Base-by-base conservation (phyloP, 1,140 invertebrate genomes). In the Drosophila nigromelanica region DNA sequence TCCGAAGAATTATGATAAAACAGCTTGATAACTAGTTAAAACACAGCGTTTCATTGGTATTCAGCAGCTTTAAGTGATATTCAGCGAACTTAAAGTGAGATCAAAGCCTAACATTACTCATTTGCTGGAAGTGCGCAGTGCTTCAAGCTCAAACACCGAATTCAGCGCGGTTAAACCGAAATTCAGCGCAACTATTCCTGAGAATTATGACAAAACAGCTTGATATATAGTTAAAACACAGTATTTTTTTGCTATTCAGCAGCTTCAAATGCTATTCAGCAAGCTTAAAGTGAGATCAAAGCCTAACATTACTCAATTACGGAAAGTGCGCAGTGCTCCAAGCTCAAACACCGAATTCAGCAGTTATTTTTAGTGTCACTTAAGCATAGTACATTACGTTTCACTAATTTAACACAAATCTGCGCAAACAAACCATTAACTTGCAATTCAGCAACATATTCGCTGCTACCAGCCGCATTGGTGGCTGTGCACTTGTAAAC, bases 371-470 rank as follows among this genome's bases (percentile, higher is more conserved):
- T 33, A 67, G 55, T 61, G 47, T 40, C 51, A 73, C 43, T 60
- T 51, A 61, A 74, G 76, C 55, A 58, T 45, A 50, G 18, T 67
- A 62, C 15, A 54, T 8, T 71, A 59, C 48, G 10, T 66, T 48
- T 58, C 58, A 67, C 21, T 30, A 47, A 71, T 1, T 70, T 68
- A 85, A 64, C 15, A 40, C 1, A 27, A 48, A 33, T 33, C 40
- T 48, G 47, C n/a, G 14, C 42, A 42, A 47, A 86, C 90, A 80
- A 89, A 95, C 94, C 94, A 89, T 95, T 94, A 39, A 95, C 93
- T 76, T 93, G 91, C 55, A 95, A 89, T 75, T 92, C 83, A 47
- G 94, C 92, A 5, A 94, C 92, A 61, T 93, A 92, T 74, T 92
- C 92, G 42, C 92, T 85, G 58, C 79, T 80, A 8, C 94, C 94